These are phyloP conservation scores for Orius insidiosus DNA, from an alignment of 1,140 invertebrate species.

Conservation along the genomic window DNA sequence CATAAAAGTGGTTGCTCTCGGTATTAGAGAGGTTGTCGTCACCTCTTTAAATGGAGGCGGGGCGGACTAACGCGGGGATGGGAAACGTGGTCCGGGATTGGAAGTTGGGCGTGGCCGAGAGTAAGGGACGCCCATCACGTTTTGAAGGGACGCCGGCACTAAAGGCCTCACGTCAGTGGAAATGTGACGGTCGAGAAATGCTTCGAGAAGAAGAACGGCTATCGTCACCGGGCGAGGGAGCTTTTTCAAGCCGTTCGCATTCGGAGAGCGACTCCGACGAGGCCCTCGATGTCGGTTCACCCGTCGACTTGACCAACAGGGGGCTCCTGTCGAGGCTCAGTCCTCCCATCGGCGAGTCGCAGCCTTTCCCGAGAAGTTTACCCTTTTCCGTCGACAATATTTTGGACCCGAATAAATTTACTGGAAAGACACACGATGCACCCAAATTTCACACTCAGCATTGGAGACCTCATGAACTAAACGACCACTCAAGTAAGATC, in stretches of 20 bases:
- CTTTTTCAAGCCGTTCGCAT: neutral
- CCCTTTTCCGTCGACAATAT: slow-evolving; percentile 86
- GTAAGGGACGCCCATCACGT: slow-evolving; percentile 1
- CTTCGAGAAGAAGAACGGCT: slow-evolving; percentile 1
- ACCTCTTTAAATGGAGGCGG: slow-evolving; percentile 10
- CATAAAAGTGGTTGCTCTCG: slow-evolving; percentile 9
- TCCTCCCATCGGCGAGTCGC: neutral
- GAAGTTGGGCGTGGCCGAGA: neutral
- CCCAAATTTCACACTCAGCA: slow-evolving; percentile 2
- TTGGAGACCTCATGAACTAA: slow-evolving; percentile 34
- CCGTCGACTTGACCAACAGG: slow-evolving; percentile 19
- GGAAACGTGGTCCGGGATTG: slow-evolving; percentile 3
- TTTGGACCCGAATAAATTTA: slow-evolving; percentile 77
- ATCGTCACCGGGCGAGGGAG: neutral
- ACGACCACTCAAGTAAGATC: slow-evolving; percentile 13
- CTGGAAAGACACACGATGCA: slow-evolving; percentile 34
- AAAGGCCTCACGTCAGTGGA: neutral
- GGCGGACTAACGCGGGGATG: neutral
- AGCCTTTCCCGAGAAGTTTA: slow-evolving; percentile 25
- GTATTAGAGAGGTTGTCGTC: slow-evolving; percentile 12
- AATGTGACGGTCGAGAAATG: slow-evolving; percentile 2
- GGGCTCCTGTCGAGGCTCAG: neutral
- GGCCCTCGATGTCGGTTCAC: slow-evolving; percentile 17
- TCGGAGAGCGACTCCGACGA: slow-evolving; percentile 11
- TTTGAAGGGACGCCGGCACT: neutral